Conservation (phyloP, 1,140 invertebrate species). For the Ips typographus region DNA sequence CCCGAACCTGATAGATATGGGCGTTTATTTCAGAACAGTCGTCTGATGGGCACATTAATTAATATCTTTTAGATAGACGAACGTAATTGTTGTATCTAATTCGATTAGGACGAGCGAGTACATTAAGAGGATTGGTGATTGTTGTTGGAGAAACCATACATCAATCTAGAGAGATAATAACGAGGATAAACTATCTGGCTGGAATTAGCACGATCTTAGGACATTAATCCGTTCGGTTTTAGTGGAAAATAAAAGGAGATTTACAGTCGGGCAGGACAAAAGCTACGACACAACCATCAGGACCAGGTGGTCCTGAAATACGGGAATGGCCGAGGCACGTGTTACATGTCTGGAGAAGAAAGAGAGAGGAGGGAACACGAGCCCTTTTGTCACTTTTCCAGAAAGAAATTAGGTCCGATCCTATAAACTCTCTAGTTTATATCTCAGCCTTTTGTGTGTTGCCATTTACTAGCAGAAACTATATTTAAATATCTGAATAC, state of each 20-base stretch:
- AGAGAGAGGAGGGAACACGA: neutral
- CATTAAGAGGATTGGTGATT: no score
- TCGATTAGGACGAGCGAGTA: no score
- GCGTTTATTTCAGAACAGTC: no score
- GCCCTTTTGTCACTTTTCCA: neutral
- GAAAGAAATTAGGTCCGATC: neutral
- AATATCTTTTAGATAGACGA: no score
- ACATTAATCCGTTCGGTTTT: neutral
- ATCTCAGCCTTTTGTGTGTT: neutral
- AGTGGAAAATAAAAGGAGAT: conserved; percentile 1
- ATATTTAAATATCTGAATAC: conserved; percentile 11
- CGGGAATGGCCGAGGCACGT: conserved; percentile 12
- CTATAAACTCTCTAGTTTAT: conserved; percentile 1
- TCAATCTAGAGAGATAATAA: no score
- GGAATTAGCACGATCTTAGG: no score
- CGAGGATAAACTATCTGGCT: no score
- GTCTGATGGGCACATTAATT: no score
- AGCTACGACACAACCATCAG: conserved; percentile 21
- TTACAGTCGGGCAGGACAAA: conserved; percentile 11
- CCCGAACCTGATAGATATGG: no score
- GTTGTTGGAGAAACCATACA: no score
- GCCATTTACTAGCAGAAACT: neutral
- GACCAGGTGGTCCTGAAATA: conserved; percentile 19
- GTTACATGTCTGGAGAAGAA: conserved; percentile 4
- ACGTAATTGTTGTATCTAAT: no score